These are phyloP conservation scores for Chromoteleia sp. DNA, from an alignment of 2,888 invertebrate species.

Conservation along the genomic window DNA sequence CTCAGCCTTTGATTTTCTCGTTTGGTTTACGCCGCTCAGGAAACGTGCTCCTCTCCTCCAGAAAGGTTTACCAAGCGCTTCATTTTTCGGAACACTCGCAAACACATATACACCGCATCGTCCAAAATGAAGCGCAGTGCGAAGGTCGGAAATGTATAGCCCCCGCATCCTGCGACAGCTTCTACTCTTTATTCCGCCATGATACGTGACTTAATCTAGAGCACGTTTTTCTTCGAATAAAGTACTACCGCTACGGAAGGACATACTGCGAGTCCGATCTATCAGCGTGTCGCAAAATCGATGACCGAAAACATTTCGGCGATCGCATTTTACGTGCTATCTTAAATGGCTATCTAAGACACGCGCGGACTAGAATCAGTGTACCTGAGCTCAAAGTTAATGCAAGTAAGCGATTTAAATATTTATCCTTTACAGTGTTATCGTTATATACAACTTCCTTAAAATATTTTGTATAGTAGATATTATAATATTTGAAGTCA, in stretches of 20 bases:
- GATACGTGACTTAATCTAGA: conserved; percentile 66
- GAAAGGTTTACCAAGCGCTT: conserved; percentile 54
- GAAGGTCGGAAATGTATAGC: conserved; percentile 56
- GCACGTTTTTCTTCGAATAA: conserved; percentile 52
- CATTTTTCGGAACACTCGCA: conserved; percentile 57
- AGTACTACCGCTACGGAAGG: conserved; percentile 27
- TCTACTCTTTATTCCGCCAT: conserved; percentile 62
- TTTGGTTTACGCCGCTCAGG: conserved; percentile 53
- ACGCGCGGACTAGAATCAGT: conserved; percentile 17
- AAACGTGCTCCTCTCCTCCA: conserved; percentile 56
- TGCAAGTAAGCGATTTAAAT: neutral
- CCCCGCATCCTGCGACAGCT: conserved; percentile 44
- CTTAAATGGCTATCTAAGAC: conserved; percentile 22
- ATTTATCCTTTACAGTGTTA: neutral
- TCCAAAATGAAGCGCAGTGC: conserved; percentile 52
- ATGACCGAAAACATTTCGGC: conserved; percentile 48
- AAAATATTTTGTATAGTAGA: too few relatives aligned
- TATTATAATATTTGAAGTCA: too few relatives aligned
- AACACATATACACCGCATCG: conserved; percentile 38
- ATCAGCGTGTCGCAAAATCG: conserved; percentile 48
- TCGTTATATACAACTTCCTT: too few relatives aligned
- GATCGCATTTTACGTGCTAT: conserved; percentile 34
- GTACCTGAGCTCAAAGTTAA: conserved; percentile 9
- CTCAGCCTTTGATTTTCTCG: conserved; percentile 66
- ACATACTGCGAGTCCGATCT: conserved; percentile 48